A percentile compares a stretch with the other conserved stretches of the same genome.
Evolutionary conservation across 2,113 vertebrate species (phyloP).

Genomic region (Paedocypris sp.): DNA sequence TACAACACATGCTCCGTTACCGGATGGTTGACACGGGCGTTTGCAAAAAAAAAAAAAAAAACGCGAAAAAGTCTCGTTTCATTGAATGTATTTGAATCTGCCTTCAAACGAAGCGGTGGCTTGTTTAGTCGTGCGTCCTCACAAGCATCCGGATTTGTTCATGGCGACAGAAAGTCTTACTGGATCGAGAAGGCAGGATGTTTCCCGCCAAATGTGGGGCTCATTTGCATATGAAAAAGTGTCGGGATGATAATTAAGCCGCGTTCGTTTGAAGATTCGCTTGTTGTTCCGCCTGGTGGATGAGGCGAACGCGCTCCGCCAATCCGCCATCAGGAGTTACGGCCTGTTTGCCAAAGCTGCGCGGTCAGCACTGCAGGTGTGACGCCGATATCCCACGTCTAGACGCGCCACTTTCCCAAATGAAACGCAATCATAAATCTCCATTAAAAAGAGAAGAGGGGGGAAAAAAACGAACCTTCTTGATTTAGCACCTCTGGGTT

Average conservation of each 20-base stretch:
- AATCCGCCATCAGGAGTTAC: constrained; percentile 7
- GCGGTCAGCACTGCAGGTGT: constrained; percentile 33
- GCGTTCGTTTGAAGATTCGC: constrained; percentile 23
- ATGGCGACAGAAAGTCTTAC: no score
- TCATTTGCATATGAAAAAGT: constrained; percentile 37
- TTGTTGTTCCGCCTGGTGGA: constrained; percentile 6
- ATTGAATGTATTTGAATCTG: constrained; percentile 14
- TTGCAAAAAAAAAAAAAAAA: background rate
- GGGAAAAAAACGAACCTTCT: constrained; percentile 24
- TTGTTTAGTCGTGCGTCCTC: no score
- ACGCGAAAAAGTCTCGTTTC: background rate
- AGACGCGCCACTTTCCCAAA: constrained; percentile 39
- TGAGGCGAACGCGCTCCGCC: constrained; percentile 10
- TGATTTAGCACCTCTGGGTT: constrained; percentile 34
- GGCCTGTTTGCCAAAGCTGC: constrained; percentile 21
- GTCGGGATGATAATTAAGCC: constrained; percentile 30
- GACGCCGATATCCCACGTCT: constrained; percentile 7
- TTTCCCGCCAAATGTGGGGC: constrained; percentile 25
- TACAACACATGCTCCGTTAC: no score
- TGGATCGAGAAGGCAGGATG: constrained; percentile 7
- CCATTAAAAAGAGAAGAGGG: constrained; percentile 8
- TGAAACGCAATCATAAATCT: constrained; percentile 43
- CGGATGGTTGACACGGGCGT: background rate
- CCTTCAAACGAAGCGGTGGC: background rate
- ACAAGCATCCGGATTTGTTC: no score